Conservation (phyloP, 30 jellyfish, hydroid and myxozoan species). For the Cassiopea andromeda region DNA sequence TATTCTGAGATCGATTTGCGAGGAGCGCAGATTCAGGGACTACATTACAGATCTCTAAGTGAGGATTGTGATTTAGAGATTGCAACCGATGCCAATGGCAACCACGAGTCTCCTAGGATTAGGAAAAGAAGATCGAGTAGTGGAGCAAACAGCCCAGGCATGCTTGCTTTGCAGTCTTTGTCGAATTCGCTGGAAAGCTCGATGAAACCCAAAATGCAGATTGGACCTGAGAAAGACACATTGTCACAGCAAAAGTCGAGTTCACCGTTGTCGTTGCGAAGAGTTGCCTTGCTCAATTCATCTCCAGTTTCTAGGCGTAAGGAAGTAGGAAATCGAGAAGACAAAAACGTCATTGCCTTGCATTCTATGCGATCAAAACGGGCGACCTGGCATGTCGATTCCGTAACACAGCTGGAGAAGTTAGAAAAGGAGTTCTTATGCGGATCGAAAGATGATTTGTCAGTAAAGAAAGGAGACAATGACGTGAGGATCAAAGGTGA, state of each 20-base stretch:
- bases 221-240: conserved; percentile 7
- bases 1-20: conserved; percentile 58
- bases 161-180: conserved; percentile 86
- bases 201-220: conserved; percentile 40
- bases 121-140: conserved; percentile 19
- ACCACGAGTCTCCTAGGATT: conserved; percentile 19
- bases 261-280: conserved; percentile 54
- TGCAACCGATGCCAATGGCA: conserved; percentile 38
- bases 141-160: conserved; percentile 69
- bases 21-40: background rate
- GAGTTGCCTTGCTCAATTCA: conserved; percentile 61
- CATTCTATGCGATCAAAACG: conserved; percentile 51
- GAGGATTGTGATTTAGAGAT: conserved; percentile 24
- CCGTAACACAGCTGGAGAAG: conserved; percentile 38
- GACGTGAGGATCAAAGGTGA: background rate
- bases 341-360: background rate
- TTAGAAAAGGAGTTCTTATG: conserved; percentile 37
- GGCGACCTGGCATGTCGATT: conserved; percentile 71
- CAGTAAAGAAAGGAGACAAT: background rate
- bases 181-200: conserved; percentile 79
- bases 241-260: background rate
- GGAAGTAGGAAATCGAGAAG: background rate
- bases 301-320: conserved; percentile 63
- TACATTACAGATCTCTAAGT: conserved; percentile 66
- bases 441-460: conserved; percentile 61